Conservation (phyloP, 2,113 vertebrate species). For the Sturnus vulgaris region DNA sequence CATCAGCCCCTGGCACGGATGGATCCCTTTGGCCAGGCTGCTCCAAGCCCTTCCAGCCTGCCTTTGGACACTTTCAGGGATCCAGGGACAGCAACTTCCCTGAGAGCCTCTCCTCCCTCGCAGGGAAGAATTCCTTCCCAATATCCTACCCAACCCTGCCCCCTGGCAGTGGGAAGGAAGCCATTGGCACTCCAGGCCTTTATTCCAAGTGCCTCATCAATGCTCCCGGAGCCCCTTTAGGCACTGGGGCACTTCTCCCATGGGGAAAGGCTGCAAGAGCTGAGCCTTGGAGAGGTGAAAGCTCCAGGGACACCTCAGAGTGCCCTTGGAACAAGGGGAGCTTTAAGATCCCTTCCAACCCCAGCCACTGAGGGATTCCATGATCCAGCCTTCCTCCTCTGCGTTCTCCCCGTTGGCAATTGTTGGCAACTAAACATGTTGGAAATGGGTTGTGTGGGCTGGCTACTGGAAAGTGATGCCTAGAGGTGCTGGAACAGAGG, state of each 20-base stretch:
- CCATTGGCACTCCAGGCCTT: not conserved
- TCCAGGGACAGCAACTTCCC: not conserved
- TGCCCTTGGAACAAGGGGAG: not conserved
- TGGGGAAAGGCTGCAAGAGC: not conserved
- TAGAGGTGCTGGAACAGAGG: too few relatives aligned
- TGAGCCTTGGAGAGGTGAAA: not conserved
- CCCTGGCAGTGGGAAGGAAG: not conserved
- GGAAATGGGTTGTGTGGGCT: too few relatives aligned
- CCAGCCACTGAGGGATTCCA: not conserved
- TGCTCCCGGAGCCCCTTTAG: not conserved
- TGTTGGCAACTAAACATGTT: too few relatives aligned
- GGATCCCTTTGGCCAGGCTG: not conserved
- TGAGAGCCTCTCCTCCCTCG: rapidly evolving
- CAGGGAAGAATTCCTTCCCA: not conserved
- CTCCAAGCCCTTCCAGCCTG: not conserved
- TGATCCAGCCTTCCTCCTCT: not conserved
- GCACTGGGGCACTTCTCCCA: not conserved
- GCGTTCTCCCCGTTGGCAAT: too few relatives aligned
- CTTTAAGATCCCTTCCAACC: not conserved
- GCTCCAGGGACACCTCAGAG: not conserved
- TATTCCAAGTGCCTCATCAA: not conserved
- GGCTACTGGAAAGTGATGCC: too few relatives aligned
- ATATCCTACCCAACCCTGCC: rapidly evolving
- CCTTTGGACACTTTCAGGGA: not conserved
- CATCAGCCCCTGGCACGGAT: not conserved